Evolutionary conservation across 1,140 invertebrate species (phyloP).

Genomic region (Leptestheria dahalacensis): DNA sequence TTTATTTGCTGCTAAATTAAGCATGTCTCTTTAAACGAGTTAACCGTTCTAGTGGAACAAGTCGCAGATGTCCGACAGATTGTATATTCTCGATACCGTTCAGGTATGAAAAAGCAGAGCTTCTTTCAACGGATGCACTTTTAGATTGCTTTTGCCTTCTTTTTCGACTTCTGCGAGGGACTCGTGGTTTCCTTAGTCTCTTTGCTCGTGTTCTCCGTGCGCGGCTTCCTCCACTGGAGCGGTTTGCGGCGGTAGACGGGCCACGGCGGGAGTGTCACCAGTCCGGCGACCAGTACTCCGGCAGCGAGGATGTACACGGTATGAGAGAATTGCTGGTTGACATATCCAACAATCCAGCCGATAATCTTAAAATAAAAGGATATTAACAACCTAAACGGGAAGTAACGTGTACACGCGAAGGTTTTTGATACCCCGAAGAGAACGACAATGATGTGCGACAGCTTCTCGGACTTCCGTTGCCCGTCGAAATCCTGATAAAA

Average conservation of each 20-base stretch:
- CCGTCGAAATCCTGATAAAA: conserved; percentile 69
- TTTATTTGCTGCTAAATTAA: no score
- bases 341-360: conserved; percentile 80
- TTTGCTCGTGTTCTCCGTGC: conserved; percentile 13
- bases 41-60: no score
- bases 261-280: conserved; percentile 83
- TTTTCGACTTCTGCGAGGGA: not conserved
- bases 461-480: conserved; percentile 70
- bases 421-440: conserved; percentile 73
- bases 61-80: no score
- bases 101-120: no score
- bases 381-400: conserved; percentile 4
- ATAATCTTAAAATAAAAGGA: conserved; percentile 40
- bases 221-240: conserved; percentile 77
- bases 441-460: conserved; percentile 74
- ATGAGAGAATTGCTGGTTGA: conserved; percentile 88
- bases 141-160: not conserved
- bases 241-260: conserved; percentile 77
- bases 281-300: conserved; percentile 67
- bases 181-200: not conserved
- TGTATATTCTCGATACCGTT: no score
- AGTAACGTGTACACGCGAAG: conserved; percentile 27
- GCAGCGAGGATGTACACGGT: conserved; percentile 83
- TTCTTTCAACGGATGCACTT: not conserved
- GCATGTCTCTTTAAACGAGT: no score